A percentile compares a stretch with the other conserved stretches of the same genome.
Conservation (phyloP, 1,140 invertebrate genomes). For the Solenopsis fugax region DNA sequence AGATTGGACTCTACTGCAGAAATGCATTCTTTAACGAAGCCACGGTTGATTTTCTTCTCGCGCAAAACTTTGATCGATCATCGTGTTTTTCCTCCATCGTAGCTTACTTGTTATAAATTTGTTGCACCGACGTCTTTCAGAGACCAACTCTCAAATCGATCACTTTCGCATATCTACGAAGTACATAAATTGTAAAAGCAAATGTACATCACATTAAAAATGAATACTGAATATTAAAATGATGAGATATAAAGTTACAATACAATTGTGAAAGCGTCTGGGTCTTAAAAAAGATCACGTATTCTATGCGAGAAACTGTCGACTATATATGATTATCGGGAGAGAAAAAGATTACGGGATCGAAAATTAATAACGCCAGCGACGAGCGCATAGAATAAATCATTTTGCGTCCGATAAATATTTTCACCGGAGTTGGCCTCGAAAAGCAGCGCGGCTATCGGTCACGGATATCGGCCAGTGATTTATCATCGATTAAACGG, state of each 20-base stretch:
- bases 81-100: neutral
- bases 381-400: constrained; percentile 51
- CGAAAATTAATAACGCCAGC: constrained; percentile 56
- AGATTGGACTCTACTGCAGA: constrained; percentile 13
- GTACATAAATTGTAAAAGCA: neutral
- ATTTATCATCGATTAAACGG: constrained; percentile 84
- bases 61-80: neutral
- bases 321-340: constrained; percentile 20
- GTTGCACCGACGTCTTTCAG: neutral
- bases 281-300: neutral
- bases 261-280: neutral
- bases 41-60: neutral
- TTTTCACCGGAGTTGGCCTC: constrained; percentile 60
- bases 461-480: constrained; percentile 71
- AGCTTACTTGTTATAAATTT: neutral
- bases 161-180: neutral
- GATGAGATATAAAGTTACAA: neutral
- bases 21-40: neutral
- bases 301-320: constrained; percentile 7
- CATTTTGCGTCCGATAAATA: constrained; percentile 68
- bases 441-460: constrained; percentile 64
- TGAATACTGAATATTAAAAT: neutral
- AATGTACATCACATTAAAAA: neutral
- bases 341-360: constrained; percentile 8
- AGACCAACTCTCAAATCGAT: neutral